phyloP scores from a whole-genome alignment of 2,113 vertebrate genomes.

The Petaurus breviceps region DNA sequence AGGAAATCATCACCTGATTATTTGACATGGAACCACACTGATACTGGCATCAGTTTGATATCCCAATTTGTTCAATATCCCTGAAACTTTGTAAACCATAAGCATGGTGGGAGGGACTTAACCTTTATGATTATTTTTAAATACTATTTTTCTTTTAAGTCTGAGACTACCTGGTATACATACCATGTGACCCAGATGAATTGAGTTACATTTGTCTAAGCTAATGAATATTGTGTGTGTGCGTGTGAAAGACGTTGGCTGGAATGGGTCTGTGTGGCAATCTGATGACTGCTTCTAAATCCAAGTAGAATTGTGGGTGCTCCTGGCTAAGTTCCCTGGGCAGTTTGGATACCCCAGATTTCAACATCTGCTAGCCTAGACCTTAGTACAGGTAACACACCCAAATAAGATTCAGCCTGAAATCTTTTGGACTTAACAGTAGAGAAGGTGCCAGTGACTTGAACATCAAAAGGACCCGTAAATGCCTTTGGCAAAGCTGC shows the following conservation, averaged over 20 bases:
- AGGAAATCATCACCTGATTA: background rate
- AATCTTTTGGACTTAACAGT: background rate
- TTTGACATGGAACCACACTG: background rate
- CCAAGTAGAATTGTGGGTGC: background rate
- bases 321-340: background rate
- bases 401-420: background rate
- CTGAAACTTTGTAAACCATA: background rate
- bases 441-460: background rate
- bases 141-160: background rate
- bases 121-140: background rate
- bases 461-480: too few species aligned
- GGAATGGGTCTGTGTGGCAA: background rate
- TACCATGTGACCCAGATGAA: too few species aligned
- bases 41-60: background rate
- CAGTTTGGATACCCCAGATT: background rate
- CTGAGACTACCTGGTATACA: background rate
- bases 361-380: background rate
- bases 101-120: background rate
- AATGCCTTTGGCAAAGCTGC: background rate
- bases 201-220: background rate
- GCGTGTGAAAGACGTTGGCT: background rate
- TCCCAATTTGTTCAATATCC: background rate
- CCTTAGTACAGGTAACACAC: background rate
- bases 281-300: background rate
- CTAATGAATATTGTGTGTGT: background rate